phyloP scores from a whole-genome alignment of 2,888 invertebrate genomes.

The Ischnus inquisitorius region DNA sequence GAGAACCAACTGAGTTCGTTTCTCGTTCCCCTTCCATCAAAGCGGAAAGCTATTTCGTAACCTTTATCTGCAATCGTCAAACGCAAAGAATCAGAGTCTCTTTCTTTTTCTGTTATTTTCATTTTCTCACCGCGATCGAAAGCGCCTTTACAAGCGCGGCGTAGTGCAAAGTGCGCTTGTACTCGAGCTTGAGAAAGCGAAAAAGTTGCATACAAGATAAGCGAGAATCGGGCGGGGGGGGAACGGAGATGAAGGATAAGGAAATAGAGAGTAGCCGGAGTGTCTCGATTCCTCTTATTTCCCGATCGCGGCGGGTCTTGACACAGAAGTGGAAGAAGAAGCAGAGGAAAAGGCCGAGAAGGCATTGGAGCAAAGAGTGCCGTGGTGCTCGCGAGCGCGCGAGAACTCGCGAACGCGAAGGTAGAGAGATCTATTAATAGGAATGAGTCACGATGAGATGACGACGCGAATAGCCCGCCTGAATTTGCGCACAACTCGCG shows the following conservation, averaged over 20 bases:
- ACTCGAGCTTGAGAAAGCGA: neutral
- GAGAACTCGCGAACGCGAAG: conserved; percentile 56
- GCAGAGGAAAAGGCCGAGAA: conserved; percentile 45
- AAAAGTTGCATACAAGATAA: neutral
- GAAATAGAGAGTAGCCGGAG: conserved; percentile 42
- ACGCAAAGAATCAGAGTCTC: neutral
- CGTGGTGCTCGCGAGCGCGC: conserved; percentile 54
- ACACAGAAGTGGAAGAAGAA: conserved; percentile 31
- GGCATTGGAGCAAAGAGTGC: conserved; percentile 44
- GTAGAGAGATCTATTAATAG: conserved; percentile 79
- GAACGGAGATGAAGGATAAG: conserved; percentile 18
- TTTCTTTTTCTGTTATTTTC: neutral
- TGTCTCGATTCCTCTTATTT: conserved; percentile 43
- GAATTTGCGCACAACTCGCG: conserved; percentile 80
- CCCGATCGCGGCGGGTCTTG: conserved; percentile 22
- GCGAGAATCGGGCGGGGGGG: neutral
- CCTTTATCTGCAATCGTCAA: neutral
- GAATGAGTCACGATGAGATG: conserved; percentile 81
- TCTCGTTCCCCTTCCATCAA: conserved; percentile 7
- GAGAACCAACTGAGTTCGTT: neutral
- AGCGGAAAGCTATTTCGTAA: neutral
- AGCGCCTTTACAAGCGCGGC: neutral
- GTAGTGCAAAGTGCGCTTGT: neutral
- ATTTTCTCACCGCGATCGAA: neutral
- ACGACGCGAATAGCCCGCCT: conserved; percentile 82